phyloP scores from a whole-genome alignment of 1,140 invertebrate genomes.

The Physella acuta region DNA sequence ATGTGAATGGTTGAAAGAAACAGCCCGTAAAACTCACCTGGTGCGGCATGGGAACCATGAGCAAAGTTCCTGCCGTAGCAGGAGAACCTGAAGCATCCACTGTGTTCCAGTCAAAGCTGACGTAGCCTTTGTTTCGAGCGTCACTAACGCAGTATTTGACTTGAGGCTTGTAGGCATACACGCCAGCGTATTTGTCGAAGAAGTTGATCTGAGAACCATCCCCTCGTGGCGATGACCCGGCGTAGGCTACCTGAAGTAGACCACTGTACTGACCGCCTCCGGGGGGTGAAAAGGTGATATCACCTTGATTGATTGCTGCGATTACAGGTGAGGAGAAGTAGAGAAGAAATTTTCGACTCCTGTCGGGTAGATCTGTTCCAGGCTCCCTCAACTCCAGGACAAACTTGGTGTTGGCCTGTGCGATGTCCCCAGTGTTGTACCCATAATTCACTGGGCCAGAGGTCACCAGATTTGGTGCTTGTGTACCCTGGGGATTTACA shows the following conservation, averaged over 20 bases:
- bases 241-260: slow-evolving; percentile 44
- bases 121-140: slow-evolving; percentile 31
- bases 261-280: slow-evolving; percentile 39
- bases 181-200: slow-evolving; percentile 38
- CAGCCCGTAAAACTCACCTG: slow-evolving; percentile 35
- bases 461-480: not conserved
- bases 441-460: not conserved
- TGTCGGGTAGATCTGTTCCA: slow-evolving; percentile 38
- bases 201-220: slow-evolving; percentile 35
- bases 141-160: slow-evolving; percentile 42
- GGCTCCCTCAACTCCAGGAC: slow-evolving; percentile 51
- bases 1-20: not conserved
- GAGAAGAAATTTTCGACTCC: slow-evolving; percentile 45
- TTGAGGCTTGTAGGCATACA: slow-evolving; percentile 43
- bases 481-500: not conserved
- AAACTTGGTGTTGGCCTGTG: slow-evolving; percentile 32
- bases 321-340: slow-evolving; percentile 43
- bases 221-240: slow-evolving; percentile 41
- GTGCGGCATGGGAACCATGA: slow-evolving; percentile 49
- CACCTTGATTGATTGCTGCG: slow-evolving; percentile 28
- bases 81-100: slow-evolving; percentile 31
- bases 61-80: slow-evolving; percentile 25
- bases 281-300: slow-evolving; percentile 33
- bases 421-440: slow-evolving; percentile 5
- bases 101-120: slow-evolving; percentile 43